These are phyloP conservation scores for Eupithecia pulchellata DNA, from an alignment of 2,888 invertebrate genomes.

Conservation along the genomic window DNA sequence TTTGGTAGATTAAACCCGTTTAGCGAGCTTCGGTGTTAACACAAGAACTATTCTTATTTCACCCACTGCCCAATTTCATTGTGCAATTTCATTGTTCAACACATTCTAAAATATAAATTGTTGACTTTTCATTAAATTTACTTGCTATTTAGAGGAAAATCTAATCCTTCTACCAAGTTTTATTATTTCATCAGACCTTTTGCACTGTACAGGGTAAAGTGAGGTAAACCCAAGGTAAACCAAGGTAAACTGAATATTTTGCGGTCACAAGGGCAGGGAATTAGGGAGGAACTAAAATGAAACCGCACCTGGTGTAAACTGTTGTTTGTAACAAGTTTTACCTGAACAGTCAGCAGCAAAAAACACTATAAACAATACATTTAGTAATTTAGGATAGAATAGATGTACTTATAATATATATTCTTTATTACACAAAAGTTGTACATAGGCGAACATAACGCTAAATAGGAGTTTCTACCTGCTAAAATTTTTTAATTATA, in stretches of 20 bases:
- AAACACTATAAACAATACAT: neutral
- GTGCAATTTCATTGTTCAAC: too few species aligned
- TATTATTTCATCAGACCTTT: constrained; percentile 45
- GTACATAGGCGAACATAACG: too few species aligned
- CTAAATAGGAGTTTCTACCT: too few species aligned
- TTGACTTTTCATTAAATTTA: constrained; percentile 28
- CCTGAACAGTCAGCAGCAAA: neutral
- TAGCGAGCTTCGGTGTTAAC: neutral
- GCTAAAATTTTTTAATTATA: too few species aligned
- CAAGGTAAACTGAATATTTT: constrained; percentile 42
- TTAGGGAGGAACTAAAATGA: constrained; percentile 25
- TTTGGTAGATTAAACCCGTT: neutral
- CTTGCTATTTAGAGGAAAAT: constrained; percentile 12
- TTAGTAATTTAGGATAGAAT: too few species aligned
- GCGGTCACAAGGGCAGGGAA: constrained; percentile 34
- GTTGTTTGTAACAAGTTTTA: constrained; percentile 19
- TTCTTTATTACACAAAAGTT: too few species aligned
- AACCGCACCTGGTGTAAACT: constrained; percentile 25
- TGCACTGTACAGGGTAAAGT: constrained; percentile 19
- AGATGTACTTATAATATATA: too few species aligned
- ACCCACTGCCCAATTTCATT: constrained; percentile 12
- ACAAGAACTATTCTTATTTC: neutral
- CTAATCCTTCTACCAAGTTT: constrained; percentile 35
- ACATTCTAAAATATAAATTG: constrained; percentile 27
- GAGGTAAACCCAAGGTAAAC: constrained; percentile 22